phyloP scores from a whole-genome alignment of 2,113 vertebrate species.

The Dasyurus viverrinus region DNA sequence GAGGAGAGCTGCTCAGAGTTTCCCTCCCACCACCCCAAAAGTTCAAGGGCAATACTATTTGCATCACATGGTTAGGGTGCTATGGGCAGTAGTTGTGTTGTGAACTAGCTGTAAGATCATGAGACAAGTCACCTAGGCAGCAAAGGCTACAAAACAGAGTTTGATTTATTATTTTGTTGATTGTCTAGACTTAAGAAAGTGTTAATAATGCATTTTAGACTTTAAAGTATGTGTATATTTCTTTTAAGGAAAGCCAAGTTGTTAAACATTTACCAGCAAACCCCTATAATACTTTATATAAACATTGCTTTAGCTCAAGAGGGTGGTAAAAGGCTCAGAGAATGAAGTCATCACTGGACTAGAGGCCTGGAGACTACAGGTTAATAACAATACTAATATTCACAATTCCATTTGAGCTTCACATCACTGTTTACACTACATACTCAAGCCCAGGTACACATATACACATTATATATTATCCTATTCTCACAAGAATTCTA shows the following conservation, averaged over 20 bases:
- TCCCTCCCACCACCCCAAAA: no score
- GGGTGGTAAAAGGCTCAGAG: background rate
- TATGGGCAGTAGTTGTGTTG: background rate
- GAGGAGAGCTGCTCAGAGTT: no score
- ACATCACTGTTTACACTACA: background rate
- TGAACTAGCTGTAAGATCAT: background rate
- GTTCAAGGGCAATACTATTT: no score
- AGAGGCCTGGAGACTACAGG: background rate
- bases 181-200: background rate
- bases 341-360: background rate
- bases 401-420: background rate
- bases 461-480: no score
- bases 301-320: background rate
- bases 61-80: background rate
- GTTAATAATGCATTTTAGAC: background rate
- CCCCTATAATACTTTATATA: no score
- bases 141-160: background rate
- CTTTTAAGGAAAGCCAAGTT: background rate
- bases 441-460: no score
- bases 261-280: background rate
- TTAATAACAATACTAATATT: background rate
- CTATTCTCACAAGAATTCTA: no score
- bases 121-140: background rate
- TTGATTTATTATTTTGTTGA: background rate
- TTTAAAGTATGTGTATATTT: background rate